phyloP scores from a whole-genome alignment of 2,888 invertebrate species.

The Neria commutata region DNA sequence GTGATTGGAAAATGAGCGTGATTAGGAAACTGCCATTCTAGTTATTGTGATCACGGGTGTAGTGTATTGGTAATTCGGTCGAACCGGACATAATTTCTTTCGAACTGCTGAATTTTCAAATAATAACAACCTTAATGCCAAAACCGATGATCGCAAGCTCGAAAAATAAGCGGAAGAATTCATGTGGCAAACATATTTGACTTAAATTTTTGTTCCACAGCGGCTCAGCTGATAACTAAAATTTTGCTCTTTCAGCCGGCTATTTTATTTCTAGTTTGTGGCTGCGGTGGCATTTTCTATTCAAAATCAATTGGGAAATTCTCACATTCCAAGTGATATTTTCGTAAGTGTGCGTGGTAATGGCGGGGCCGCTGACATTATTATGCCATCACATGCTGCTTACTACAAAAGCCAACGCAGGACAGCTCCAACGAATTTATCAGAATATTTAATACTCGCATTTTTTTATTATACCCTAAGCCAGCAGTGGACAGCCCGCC shows the following conservation, averaged over 20 bases:
- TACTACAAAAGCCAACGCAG: too few relatives aligned
- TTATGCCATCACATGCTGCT: too few relatives aligned
- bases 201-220: neutral
- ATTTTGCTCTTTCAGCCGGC: too few relatives aligned
- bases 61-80: neutral
- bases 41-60: too few relatives aligned
- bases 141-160: slow-evolving; percentile 1
- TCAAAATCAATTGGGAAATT: slow-evolving; percentile 4
- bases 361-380: neutral
- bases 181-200: slow-evolving; percentile 11
- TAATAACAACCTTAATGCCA: slow-evolving; percentile 17
- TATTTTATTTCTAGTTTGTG: too few relatives aligned
- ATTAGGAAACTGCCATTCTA: neutral
- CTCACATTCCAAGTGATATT: slow-evolving; percentile 19
- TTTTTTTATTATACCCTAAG: too few relatives aligned
- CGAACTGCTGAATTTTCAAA: slow-evolving; percentile 12
- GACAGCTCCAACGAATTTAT: too few relatives aligned
- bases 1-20: too few relatives aligned
- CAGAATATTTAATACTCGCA: too few relatives aligned
- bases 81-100: neutral
- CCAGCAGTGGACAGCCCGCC: too few relatives aligned
- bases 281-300: neutral
- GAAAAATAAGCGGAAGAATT: slow-evolving; percentile 6
- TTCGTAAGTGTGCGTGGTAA: slow-evolving; percentile 10
- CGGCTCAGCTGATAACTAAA: slow-evolving; percentile 12